Percentiles rank a stretch among this genome's conserved stretches.
Conservation (phyloP, 2,797 vertebrate species). For the Margarornis squamiger region DNA sequence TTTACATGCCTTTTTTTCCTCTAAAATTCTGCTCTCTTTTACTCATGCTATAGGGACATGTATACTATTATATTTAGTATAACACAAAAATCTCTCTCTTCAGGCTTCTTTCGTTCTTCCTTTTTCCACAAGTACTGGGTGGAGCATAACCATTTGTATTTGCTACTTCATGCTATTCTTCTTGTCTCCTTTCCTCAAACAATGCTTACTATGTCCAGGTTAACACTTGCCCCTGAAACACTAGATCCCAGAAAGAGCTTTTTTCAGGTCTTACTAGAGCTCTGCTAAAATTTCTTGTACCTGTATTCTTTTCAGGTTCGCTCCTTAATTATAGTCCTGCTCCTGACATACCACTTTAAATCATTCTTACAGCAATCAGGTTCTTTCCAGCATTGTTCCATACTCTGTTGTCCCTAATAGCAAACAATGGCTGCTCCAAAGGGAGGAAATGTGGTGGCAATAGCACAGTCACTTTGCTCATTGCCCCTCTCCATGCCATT, state of each 20-base stretch:
- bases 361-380: background rate
- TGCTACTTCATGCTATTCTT: background rate
- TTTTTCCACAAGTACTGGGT: background rate
- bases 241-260: background rate
- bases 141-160: background rate
- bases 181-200: background rate
- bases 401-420: background rate
- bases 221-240: background rate
- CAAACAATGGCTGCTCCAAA: background rate
- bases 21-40: background rate
- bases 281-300: background rate
- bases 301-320: background rate
- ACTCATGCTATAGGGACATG: background rate
- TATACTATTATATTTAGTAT: background rate
- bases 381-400: background rate
- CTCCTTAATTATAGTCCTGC: background rate
- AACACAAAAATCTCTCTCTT: background rate
- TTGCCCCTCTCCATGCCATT: background rate
- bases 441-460: background rate
- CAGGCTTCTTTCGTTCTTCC: background rate
- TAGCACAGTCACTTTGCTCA: background rate
- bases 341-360: background rate
- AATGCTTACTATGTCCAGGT: background rate
- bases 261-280: background rate
- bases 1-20: background rate